phyloP scores from a whole-genome alignment of 2,797 vertebrate genomes.

The Tragopan temminckii region DNA sequence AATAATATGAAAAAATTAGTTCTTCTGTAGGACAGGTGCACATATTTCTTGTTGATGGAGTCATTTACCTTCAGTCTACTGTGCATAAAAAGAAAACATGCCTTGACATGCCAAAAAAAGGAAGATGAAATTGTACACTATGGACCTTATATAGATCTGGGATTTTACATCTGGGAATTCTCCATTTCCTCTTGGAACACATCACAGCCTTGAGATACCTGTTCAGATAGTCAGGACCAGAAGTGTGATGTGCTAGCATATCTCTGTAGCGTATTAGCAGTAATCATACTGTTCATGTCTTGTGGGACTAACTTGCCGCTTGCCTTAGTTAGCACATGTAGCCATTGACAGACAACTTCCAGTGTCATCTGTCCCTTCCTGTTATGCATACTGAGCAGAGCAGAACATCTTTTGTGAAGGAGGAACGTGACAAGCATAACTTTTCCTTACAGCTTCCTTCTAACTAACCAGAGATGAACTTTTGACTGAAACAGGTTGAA shows the following conservation, averaged over 20 bases:
- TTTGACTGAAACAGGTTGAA: neutral
- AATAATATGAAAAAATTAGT: neutral
- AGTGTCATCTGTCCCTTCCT: neutral
- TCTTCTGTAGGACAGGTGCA: neutral
- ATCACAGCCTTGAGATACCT: rapidly evolving
- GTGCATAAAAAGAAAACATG: neutral
- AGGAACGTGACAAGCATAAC: neutral
- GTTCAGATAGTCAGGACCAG: neutral
- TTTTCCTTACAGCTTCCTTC: neutral
- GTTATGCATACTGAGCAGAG: neutral
- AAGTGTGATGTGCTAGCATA: neutral
- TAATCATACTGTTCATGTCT: neutral
- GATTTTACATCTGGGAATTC: neutral
- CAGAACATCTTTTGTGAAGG: neutral
- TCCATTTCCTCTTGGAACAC: neutral
- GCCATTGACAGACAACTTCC: neutral
- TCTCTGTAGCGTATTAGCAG: neutral
- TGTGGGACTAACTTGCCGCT: neutral
- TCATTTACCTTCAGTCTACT: neutral
- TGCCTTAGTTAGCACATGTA: neutral
- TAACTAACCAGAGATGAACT: neutral
- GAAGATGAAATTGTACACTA: neutral
- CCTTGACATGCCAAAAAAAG: neutral
- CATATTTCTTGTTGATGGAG: neutral
- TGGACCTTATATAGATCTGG: neutral